These are phyloP conservation scores for Neolamprologus variostigma DNA, from an alignment of 2,113 vertebrate species.

Conservation along the genomic window DNA sequence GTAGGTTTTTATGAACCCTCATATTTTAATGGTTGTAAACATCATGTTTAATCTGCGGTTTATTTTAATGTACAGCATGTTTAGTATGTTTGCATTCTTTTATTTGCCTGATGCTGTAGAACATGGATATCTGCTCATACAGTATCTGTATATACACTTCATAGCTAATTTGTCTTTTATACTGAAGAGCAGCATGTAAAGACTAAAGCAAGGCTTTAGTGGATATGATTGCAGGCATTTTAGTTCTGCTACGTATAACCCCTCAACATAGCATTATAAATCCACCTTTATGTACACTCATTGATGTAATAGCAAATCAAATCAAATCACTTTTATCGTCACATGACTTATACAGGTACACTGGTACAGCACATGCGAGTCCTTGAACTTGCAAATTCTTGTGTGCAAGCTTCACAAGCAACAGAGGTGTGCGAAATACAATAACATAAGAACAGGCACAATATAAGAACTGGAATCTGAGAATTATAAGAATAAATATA, in stretches of 20 bases:
- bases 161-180: background rate
- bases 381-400: background rate
- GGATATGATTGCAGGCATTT: background rate
- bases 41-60: background rate
- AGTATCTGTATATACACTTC: background rate
- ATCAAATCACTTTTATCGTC: background rate
- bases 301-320: background rate
- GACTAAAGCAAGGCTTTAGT: background rate
- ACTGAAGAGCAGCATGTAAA: background rate
- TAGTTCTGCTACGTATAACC: background rate
- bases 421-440: background rate
- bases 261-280: background rate
- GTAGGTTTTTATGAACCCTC: background rate
- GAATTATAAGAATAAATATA: background rate
- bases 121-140: background rate
- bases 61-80: background rate
- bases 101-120: background rate
- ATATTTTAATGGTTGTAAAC: background rate
- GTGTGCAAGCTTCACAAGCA: background rate
- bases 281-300: background rate
- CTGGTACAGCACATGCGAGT: background rate
- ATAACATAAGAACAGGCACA: background rate
- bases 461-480: background rate
- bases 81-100: background rate
- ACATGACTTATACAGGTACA: background rate